Base-by-base conservation (phyloP, 2,113 vertebrate genomes). In the Crocuta crocuta region DNA sequence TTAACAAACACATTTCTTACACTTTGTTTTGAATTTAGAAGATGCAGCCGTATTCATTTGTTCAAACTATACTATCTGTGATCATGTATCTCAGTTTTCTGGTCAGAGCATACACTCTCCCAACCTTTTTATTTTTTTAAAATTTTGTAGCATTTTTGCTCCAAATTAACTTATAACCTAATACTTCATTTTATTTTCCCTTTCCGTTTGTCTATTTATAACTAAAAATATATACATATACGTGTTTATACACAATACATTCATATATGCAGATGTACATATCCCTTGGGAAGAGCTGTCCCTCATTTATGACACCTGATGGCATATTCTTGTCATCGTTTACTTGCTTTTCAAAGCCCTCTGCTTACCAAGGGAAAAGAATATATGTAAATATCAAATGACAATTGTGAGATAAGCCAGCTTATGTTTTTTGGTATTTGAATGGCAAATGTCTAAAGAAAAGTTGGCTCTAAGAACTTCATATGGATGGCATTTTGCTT, bases 1-100 rank as follows among this genome's bases (percentile, higher is more conserved):
- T 95, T 95, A 98, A 92, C 74, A 92, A 97, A 98, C 93, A 96
- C 94, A 97, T 98, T 96, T 97, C 97, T 97, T 96, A 96, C 53
- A 76, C 88, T 98, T 98, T 97, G 84, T 89, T 97, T 92, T 97
- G 96, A 85, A 93, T 91, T 94, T 96, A 79, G 81, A 97, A 96
- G 92, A 93, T 82, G 55, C 45, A 91, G 0, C 92, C 94, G 84
- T 93, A 95, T 96, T 96, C 96, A 95, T 95, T 96, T 96, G 81
- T 68, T 90, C 55, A 94, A 35, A 87, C 43, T 88, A 58, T 95
- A 65, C 50, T 95, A 23, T 84, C 28, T 26, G 1, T 83, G 76
- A 91, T 95, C 70, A 17, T 95, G 79, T 73, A 91, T 98, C 86
- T 98, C 68, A 88, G 79, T 97, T 97, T 98, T 96, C 83, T 78